A percentile compares a stretch with the other conserved stretches of the same genome.
Evolutionary conservation across 2,113 vertebrate genomes (phyloP).

Genomic region (Anthoscopus minutus): DNA sequence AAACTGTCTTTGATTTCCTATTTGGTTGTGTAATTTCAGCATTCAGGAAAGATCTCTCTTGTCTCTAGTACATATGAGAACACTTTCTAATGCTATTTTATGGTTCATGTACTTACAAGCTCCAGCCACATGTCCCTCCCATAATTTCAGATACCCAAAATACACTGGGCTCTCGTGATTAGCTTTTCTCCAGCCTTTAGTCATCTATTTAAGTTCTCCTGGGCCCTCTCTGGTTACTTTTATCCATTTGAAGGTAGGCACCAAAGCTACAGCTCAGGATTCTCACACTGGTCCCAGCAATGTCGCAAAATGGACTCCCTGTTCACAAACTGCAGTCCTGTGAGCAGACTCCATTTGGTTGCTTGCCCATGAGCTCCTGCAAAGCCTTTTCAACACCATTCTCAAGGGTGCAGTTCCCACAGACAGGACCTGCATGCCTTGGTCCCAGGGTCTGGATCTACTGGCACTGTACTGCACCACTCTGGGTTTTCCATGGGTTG

Average conservation of each 20-base stretch:
- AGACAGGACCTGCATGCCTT: background rate
- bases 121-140: background rate
- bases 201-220: background rate
- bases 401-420: background rate
- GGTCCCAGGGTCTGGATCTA: background rate
- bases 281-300: background rate
- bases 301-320: background rate
- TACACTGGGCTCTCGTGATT: background rate
- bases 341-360: background rate
- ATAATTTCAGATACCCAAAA: background rate
- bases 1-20: background rate
- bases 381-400: background rate
- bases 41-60: background rate
- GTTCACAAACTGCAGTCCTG: background rate
- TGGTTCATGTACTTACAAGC: background rate
- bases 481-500: background rate
- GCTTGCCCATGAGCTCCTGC: background rate
- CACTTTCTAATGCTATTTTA: background rate
- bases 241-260: background rate
- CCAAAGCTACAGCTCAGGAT: background rate
- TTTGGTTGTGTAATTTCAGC: background rate
- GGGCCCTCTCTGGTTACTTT: background rate
- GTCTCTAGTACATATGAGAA: background rate
- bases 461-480: background rate
- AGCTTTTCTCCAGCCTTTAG: background rate